These are phyloP conservation scores for Melipona beecheii DNA, from an alignment of 2,888 invertebrate genomes.

Conservation along the genomic window DNA sequence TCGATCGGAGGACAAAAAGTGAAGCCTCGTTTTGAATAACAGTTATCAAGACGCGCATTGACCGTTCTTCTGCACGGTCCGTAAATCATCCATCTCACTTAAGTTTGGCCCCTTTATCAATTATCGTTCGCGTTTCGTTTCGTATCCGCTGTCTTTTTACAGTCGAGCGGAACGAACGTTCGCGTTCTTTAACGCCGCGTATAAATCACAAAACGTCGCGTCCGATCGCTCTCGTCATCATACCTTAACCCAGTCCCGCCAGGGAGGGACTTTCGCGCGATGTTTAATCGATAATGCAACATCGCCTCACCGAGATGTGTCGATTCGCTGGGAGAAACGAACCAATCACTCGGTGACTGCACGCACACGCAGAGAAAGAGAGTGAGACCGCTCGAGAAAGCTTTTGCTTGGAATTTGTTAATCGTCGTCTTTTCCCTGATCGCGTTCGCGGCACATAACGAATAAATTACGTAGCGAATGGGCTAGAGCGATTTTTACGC, in stretches of 20 bases:
- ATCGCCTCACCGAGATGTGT: constrained; percentile 29
- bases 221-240: constrained; percentile 44
- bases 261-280: background rate
- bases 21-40: background rate
- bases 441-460: constrained; percentile 4
- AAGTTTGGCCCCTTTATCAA: background rate
- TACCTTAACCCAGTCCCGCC: constrained; percentile 27
- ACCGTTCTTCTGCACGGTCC: background rate
- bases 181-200: constrained; percentile 9
- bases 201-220: constrained; percentile 43
- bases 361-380: no score
- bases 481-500: background rate
- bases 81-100: background rate
- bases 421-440: background rate
- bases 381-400: constrained; percentile 30
- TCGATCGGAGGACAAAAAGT: background rate
- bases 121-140: background rate
- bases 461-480: constrained; percentile 17
- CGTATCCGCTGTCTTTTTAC: constrained; percentile 1
- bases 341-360: constrained; percentile 6
- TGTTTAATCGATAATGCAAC: constrained; percentile 13
- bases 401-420: constrained; percentile 22
- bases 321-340: constrained; percentile 32
- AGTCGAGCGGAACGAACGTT: background rate
- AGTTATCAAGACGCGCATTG: background rate